phyloP scores from a whole-genome alignment of 53 echinoderm and acorn worm species.

The Apostichopus leukothele region DNA sequence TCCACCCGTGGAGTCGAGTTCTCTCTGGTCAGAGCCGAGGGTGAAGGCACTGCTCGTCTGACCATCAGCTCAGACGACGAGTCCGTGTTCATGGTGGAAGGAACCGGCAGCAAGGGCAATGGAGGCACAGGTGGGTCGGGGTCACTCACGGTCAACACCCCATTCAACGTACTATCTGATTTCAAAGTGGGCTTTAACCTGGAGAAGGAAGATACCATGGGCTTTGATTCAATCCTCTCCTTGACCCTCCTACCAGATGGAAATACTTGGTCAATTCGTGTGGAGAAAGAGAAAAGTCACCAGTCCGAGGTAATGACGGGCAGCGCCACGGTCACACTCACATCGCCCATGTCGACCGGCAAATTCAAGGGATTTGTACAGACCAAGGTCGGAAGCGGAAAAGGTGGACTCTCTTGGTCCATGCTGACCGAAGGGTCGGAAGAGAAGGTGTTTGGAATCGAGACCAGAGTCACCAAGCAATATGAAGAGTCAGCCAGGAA shows the following conservation, averaged over 20 bases:
- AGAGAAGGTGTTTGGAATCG: not conserved
- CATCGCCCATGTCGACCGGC: not conserved
- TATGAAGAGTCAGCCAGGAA: not conserved
- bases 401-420: not conserved
- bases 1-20: not conserved
- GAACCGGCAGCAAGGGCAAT: no score
- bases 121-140: not conserved
- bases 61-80: not conserved
- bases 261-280: not conserved
- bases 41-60: not conserved
- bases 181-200: not conserved
- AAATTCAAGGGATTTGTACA: not conserved
- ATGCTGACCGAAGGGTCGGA: not conserved
- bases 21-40: not conserved
- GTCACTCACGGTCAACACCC: slow-evolving; percentile 8
- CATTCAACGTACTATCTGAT: slow-evolving; percentile 14
- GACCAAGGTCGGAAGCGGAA: not conserved
- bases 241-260: not conserved
- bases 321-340: not conserved
- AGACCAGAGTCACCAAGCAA: not conserved
- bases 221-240: not conserved
- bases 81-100: not conserved
- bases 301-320: not conserved
- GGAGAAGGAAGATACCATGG: not conserved
- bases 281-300: not conserved